Conservation (phyloP, 2,888 invertebrate genomes). For the Leptinotarsa juncta region DNA sequence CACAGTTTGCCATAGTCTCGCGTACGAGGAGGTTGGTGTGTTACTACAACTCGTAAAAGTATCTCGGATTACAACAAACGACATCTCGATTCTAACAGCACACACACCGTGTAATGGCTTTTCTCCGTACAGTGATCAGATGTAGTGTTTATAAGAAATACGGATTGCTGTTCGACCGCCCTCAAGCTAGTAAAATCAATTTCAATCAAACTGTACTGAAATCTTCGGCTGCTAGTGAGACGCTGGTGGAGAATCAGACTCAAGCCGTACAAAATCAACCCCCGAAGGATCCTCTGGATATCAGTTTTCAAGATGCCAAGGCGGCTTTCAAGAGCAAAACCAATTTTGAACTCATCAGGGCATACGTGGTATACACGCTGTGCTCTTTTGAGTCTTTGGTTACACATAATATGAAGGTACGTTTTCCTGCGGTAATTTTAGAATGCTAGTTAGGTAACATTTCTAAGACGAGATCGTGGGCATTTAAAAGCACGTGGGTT, state of each 20-base stretch:
- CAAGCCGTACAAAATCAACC: constrained; percentile 46
- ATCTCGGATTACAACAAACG: constrained; percentile 33
- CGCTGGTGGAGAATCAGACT: constrained; percentile 42
- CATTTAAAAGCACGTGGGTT: neutral
- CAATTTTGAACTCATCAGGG: constrained; percentile 89
- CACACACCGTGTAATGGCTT: constrained; percentile 63
- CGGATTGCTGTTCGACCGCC: constrained; percentile 58
- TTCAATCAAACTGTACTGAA: constrained; percentile 54
- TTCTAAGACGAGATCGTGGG: neutral
- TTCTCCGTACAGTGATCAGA: constrained; percentile 65
- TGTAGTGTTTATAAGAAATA: constrained; percentile 64
- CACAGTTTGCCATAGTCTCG: constrained; percentile 31
- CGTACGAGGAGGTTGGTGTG: constrained; percentile 24
- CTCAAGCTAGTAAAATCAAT: constrained; percentile 54
- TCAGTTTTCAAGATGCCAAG: constrained; percentile 86
- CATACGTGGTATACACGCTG: constrained; percentile 90
- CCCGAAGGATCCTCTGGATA: constrained; percentile 71
- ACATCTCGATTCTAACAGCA: constrained; percentile 22
- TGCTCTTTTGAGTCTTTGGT: constrained; percentile 90
- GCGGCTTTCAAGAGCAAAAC: constrained; percentile 97
- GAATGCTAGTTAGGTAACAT: constrained; percentile 16
- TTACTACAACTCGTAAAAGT: constrained; percentile 21
- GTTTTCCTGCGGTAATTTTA: constrained; percentile 51
- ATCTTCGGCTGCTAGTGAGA: constrained; percentile 72
- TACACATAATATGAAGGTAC: constrained; percentile 93